Evolutionary conservation across 1,140 invertebrate species (phyloP).

Genomic region (Neoseiulus cucumeris): DNA sequence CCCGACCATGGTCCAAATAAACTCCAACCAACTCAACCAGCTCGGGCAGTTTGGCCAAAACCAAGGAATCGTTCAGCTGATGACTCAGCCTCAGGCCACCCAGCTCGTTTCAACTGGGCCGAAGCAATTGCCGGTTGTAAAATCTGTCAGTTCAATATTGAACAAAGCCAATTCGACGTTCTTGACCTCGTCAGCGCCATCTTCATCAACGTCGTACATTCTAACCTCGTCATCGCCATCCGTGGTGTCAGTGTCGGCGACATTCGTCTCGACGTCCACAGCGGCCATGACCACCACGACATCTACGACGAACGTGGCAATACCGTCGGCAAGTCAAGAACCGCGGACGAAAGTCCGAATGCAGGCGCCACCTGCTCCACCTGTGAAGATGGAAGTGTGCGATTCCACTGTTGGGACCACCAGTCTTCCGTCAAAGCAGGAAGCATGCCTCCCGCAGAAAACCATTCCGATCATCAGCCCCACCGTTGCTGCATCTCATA

Average conservation of each 20-base stretch:
- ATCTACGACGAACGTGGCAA: not conserved
- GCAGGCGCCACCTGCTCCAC: not conserved
- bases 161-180: not conserved
- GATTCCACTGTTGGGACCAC: slow-evolving; percentile 7
- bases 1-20: slow-evolving; percentile 1
- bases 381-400: slow-evolving; percentile 1
- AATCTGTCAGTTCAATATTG: not conserved
- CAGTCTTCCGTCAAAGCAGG: too few species aligned
- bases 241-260: not conserved
- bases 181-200: not conserved
- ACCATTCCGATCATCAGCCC: too few species aligned
- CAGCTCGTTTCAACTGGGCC: too few species aligned
- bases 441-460: too few species aligned
- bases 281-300: not conserved
- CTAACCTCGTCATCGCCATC: not conserved
- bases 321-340: too few species aligned
- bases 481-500: too few species aligned
- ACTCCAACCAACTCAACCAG: not conserved
- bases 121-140: not conserved
- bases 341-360: not conserved
- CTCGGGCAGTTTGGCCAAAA: not conserved
- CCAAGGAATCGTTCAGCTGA: not conserved
- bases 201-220: not conserved
- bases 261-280: not conserved
- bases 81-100: not conserved